Base-by-base conservation (phyloP, 2,797 vertebrate species). In the Tolypeutes matacus region DNA sequence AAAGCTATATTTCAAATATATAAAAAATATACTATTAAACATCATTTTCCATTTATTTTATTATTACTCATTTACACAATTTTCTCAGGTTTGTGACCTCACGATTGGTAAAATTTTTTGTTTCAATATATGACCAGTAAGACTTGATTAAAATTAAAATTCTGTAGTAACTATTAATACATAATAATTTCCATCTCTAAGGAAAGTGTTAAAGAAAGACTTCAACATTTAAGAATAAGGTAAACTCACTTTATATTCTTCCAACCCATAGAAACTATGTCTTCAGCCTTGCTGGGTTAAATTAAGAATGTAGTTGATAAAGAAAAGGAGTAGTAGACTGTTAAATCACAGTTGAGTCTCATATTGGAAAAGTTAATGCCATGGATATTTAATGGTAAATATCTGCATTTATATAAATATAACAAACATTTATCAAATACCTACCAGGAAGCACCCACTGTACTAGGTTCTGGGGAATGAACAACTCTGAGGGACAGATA, bases 31-130 rank as follows among this genome's bases (percentile, higher is more conserved):
- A 34, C 17, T 39, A 51, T 72, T 77, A 31, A 91, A 77, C 23
- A 34, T 85, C 73, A 86, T 89, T 89, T 97, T 64, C 89, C 29
- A 76, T 83, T 69, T 34, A 67, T 83, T 83, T 80, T 67, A 36
- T 78, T 67, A 34, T 72, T 64, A 92, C 21, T 51, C 36, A 86
- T 82, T 95, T 77, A 89, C 64, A 91, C 29, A 91, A 34, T 96
- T 88, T 89, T 91, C 89, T 96, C 95, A 89, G 83, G 83, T 96
- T 95, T 95, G 14, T 73, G 83, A 86, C 15, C 46, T 81, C 62
- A 42, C 51, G n/a, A 15, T 80, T 20, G 3, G 25, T 82, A 60
- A 70, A 2, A 42, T 88, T 70, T 97, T 18, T 93, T 78, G 51
- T 94, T 42, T 93, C 18, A 73, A 62, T n/a, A 42, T 27, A 87